A percentile compares a stretch with the other conserved stretches of the same genome.
phyloP scores from a whole-genome alignment of 2,888 invertebrate genomes.

The Leptodirus hochenwartii region DNA sequence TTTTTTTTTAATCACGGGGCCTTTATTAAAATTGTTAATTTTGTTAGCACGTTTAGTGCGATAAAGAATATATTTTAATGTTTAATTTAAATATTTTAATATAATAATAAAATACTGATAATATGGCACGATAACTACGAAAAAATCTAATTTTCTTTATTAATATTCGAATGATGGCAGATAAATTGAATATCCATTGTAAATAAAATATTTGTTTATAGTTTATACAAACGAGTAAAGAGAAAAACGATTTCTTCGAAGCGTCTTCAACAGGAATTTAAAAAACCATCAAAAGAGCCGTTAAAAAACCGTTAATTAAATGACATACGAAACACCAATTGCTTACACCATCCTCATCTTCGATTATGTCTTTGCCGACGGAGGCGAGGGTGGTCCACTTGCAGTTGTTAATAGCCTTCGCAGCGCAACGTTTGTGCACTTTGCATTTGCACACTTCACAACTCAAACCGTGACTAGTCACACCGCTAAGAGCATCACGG shows the following conservation, averaged over 20 bases:
- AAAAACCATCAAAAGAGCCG: not conserved
- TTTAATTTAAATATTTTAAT: no score
- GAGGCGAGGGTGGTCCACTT: slow-evolving; percentile 96
- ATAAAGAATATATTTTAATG: no score
- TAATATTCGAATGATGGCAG: no score
- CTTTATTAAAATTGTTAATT: no score
- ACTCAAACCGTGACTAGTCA: slow-evolving; percentile 87
- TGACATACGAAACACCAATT: not conserved
- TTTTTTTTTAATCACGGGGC: no score
- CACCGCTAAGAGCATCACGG: slow-evolving; percentile 77
- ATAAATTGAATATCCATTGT: no score
- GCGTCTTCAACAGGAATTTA: slow-evolving; percentile 3
- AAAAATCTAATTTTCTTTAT: no score
- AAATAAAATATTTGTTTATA: no score
- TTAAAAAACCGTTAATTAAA: not conserved
- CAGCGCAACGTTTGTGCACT: slow-evolving; percentile 88
- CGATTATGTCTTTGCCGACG: slow-evolving; percentile 86
- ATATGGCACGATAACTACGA: no score
- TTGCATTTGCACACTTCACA: slow-evolving; percentile 97
- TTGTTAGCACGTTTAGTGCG: no score
- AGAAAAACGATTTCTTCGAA: not conserved
- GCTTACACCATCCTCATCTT: slow-evolving; percentile 76
- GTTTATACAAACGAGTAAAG: no score
- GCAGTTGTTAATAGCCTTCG: slow-evolving; percentile 83
- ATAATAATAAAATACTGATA: no score